Base-by-base conservation (phyloP, 2,797 vertebrate species). In the Borostomias antarcticus region DNA sequence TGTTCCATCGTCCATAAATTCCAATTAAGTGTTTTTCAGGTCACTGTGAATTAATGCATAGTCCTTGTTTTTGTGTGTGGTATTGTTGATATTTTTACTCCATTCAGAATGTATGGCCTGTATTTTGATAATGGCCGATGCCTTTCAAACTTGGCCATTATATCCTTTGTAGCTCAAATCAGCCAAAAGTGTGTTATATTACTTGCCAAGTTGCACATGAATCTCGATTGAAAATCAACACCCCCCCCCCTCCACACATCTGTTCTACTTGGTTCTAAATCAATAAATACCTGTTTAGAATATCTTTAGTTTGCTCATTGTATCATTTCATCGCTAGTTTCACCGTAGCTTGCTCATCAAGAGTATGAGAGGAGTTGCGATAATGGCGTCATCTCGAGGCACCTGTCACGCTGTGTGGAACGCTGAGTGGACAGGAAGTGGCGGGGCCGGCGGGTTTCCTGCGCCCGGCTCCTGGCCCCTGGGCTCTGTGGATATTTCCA, bases 211-310 rank as follows among this genome's bases (percentile, higher is more conserved):
- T 74, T 59, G 58, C 26, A 58, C 75, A 33, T 11, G 73, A 52
- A 19, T 53, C 21, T 68, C 70, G 25, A 56, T 28, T 45, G 4
- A n/a, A 80, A 85, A 88, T 86, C 88, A 90, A 86, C 89, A 89
- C 89, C 89, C 85, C 83, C 86, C 40, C 45, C 75, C 51, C 23
- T 74, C 66, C 65, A 58, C 69, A 84, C 82, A 83, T 72, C 80
- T 75, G n/a, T 45, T 25, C 8, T 8, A 26, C 66, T 2, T 6
- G 9, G 21, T 51, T 51, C 23, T 63, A 80, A 85, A 88, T 86
- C 88, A 91, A 86, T 90, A 90, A 90, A 91, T 86, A 84, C 86
- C 81, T 85, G 86, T 89, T 88, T 88, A 88, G 88, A 86, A 82
- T 87, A 86, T 86, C 81, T 68, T 76, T 83, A 81, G 66, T 70